Evolutionary conservation across 1,140 invertebrate species (phyloP).

Genomic region (Amphibalanus amphitrite): DNA sequence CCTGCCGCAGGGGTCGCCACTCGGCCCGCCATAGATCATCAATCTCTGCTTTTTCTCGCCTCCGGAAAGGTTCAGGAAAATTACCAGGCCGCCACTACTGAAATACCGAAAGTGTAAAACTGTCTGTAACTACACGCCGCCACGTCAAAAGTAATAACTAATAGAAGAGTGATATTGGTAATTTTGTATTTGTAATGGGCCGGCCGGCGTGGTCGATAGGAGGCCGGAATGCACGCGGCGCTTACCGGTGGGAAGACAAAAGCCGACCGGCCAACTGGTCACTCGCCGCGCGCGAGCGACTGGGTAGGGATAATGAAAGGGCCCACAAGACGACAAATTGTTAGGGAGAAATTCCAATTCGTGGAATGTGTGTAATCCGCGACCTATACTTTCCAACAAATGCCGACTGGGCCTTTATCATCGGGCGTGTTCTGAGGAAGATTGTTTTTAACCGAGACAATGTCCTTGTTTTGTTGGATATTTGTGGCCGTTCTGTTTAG

Average conservation of each 20-base stretch:
- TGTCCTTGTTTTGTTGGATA: no score
- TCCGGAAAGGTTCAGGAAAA: conserved; percentile 4
- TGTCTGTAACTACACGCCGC: background rate
- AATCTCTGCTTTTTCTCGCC: conserved; percentile 3
- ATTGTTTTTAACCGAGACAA: background rate
- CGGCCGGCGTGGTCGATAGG: background rate
- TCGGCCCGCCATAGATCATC: background rate
- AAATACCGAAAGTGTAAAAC: background rate
- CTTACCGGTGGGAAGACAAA: background rate
- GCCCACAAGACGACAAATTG: background rate
- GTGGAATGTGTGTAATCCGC: background rate
- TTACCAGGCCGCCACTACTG: background rate
- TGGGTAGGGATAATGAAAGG: background rate
- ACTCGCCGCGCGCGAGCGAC: background rate
- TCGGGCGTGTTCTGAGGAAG: no score
- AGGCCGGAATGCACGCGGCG: background rate
- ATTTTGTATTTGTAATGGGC: conserved; percentile 4
- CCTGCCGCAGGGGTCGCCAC: background rate
- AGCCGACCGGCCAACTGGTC: background rate
- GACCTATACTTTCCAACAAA: background rate
- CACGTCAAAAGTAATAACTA: background rate
- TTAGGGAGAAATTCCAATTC: background rate
- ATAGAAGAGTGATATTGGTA: conserved; percentile 6
- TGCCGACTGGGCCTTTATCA: background rate
- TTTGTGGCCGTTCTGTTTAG: no score